phyloP scores from a whole-genome alignment of 2,113 vertebrate species.

The Hydropotes inermis region DNA sequence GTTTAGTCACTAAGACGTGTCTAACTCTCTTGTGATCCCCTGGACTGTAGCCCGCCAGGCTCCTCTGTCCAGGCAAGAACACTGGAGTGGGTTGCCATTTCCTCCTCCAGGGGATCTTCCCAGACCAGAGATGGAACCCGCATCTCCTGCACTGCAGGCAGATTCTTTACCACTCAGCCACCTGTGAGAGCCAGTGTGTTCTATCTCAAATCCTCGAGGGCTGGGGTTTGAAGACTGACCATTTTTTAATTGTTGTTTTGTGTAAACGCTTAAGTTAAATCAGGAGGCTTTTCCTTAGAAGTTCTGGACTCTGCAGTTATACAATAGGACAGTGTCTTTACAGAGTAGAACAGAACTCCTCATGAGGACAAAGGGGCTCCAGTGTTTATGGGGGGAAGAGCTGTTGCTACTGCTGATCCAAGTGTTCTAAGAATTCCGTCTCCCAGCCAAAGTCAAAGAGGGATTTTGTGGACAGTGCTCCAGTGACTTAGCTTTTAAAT shows the following conservation, averaged over 20 bases:
- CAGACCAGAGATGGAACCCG: fast-evolving
- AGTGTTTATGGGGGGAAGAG: not conserved
- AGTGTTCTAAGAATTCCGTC: not conserved
- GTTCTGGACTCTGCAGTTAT: not conserved
- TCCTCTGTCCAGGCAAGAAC: not conserved
- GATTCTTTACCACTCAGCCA: not conserved
- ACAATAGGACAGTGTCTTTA: not conserved
- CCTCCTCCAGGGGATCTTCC: not conserved
- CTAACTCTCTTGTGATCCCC: not conserved
- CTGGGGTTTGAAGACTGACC: not conserved
- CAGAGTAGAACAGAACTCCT: not conserved
- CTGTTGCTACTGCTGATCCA: not conserved
- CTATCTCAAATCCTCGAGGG: not conserved
- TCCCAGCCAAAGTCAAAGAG: not conserved
- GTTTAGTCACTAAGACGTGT: not conserved
- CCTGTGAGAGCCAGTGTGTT: not conserved
- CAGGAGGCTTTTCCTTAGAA: not conserved
- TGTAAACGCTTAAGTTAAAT: not conserved
- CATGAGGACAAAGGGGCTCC: not conserved
- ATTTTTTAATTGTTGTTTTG: not conserved
- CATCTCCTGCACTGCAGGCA: not conserved
- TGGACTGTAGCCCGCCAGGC: not conserved
- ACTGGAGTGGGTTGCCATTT: not conserved
- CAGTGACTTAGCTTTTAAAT: not conserved
- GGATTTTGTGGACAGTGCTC: not conserved